A percentile compares a stretch with the other conserved stretches of the same genome.
Evolutionary conservation across 1,140 invertebrate genomes (phyloP).

Genomic region (Drosophila funebris): DNA sequence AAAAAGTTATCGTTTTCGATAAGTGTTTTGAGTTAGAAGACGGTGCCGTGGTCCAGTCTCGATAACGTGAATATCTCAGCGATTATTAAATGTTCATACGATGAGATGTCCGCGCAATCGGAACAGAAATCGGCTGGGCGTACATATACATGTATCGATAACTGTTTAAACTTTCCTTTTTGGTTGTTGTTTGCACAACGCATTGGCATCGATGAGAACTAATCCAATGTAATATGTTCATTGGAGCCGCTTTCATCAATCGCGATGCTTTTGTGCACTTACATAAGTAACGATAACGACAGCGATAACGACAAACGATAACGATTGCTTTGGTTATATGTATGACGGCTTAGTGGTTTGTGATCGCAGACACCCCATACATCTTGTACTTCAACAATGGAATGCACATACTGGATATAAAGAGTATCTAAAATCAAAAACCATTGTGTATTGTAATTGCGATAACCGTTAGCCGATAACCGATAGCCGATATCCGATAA

Average conservation of each 20-base stretch:
- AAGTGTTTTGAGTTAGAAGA: background rate
- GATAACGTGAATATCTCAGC: conserved; percentile 70
- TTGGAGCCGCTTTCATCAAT: conserved; percentile 63
- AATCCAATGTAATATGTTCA: conserved; percentile 58
- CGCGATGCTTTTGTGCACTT: conserved; percentile 27
- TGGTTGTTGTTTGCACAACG: conserved; percentile 8
- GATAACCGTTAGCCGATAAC: no score
- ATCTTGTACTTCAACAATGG: conserved; percentile 37
- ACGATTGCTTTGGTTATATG: background rate
- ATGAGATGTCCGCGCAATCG: conserved; percentile 56
- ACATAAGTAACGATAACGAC: background rate
- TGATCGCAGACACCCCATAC: conserved; percentile 45
- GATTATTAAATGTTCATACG: conserved; percentile 18
- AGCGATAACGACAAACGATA: background rate
- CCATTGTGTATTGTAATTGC: background rate
- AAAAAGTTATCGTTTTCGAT: background rate
- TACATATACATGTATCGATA: no score
- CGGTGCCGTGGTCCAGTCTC: conserved; percentile 20
- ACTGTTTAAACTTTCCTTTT: background rate
- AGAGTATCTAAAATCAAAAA: conserved; percentile 52
- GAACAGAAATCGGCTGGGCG: conserved; percentile 1
- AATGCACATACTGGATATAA: conserved; percentile 49
- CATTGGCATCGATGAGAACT: conserved; percentile 63
- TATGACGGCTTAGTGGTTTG: conserved; percentile 16
- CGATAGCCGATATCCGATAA: background rate